These are phyloP conservation scores for Nylanderia fulva DNA, from an alignment of 1,140 invertebrate species.

Conservation along the genomic window DNA sequence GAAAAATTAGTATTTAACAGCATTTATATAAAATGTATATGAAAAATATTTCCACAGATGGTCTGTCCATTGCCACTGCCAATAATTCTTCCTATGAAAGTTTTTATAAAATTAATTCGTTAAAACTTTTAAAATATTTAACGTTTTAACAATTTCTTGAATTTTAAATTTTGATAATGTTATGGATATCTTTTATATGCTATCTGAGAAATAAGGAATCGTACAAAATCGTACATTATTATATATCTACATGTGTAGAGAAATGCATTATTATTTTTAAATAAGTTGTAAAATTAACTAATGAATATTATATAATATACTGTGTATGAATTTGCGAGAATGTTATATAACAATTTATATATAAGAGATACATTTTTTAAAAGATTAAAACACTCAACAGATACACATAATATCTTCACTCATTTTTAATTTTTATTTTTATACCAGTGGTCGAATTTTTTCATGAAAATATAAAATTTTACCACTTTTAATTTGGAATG, in stretches of 20 bases:
- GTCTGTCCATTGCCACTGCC: constrained; percentile 18
- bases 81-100: constrained; percentile 21
- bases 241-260: neutral
- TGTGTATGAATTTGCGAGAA: constrained; percentile 18
- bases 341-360: constrained; percentile 32
- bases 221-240: constrained; percentile 1
- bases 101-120: neutral
- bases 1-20: constrained; percentile 8
- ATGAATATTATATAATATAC: neutral
- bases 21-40: neutral
- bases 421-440: constrained; percentile 44
- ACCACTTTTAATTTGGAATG: neutral
- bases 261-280: constrained; percentile 15
- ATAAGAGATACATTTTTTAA: constrained; percentile 29
- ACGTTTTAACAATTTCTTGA: neutral
- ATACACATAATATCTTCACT: constrained; percentile 7
- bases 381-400: neutral
- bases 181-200: neutral
- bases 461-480: constrained; percentile 8
- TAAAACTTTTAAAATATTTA: constrained; percentile 1
- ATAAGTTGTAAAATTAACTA: constrained; percentile 20
- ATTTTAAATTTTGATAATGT: neutral
- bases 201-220: neutral
- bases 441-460: constrained; percentile 7
- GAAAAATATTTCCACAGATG: constrained; percentile 15